phyloP scores from a whole-genome alignment of 2,113 vertebrate genomes.

The Oenanthe melanoleuca region DNA sequence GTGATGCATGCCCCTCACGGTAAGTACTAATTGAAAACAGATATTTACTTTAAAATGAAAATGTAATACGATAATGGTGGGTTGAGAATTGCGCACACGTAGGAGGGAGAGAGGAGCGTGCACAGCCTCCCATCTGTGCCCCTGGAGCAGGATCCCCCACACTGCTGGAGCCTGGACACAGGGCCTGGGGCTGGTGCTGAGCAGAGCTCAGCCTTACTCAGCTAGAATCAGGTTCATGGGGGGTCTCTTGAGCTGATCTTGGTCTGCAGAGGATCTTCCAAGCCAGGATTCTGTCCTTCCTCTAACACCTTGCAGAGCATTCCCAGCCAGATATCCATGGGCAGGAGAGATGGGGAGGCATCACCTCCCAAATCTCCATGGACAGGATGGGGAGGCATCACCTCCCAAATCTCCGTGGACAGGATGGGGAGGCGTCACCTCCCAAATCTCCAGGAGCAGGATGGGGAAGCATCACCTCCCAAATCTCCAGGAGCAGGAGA shows the following conservation, averaged over 20 bases:
- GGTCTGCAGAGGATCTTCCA: background rate
- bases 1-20: slow-evolving; percentile 65
- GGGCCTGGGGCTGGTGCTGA: background rate
- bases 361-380: background rate
- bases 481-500: background rate
- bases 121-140: background rate
- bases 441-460: background rate
- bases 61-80: slow-evolving; percentile 52
- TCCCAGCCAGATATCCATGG: background rate
- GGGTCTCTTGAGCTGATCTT: background rate
- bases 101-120: background rate
- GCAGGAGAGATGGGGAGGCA: background rate
- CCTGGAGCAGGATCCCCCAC: background rate
- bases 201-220: background rate
- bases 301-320: background rate
- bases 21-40: slow-evolving; percentile 73
- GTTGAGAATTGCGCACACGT: background rate
- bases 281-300: background rate
- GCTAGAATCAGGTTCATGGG: accelerated
- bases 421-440: background rate
- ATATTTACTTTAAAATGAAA: slow-evolving; percentile 74
- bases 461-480: background rate
- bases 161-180: background rate
- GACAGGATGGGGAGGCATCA: background rate
- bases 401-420: background rate